A percentile compares a stretch with the other conserved stretches of the same genome.
phyloP scores from a whole-genome alignment of 2,113 vertebrate species.

The Rattus norvegicus region DNA sequence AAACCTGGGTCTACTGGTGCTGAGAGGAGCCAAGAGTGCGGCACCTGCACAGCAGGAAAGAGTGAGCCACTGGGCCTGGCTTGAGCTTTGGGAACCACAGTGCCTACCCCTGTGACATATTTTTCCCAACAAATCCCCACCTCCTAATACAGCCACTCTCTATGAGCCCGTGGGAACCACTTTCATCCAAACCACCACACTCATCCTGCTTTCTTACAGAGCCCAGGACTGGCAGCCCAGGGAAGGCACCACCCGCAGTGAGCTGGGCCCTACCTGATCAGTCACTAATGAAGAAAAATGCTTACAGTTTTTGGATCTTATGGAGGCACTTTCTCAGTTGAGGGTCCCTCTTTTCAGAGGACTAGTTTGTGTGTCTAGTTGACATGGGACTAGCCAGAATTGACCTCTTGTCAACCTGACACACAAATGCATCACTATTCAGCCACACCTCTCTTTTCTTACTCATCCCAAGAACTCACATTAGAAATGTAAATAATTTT shows the following conservation, averaged over 20 bases:
- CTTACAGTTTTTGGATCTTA: not conserved
- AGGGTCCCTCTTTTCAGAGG: not conserved
- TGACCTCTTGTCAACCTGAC: not conserved
- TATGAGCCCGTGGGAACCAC: no score
- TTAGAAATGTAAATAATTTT: not conserved
- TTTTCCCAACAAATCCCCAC: not conserved
- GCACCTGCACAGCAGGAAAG: not conserved
- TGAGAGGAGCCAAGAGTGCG: not conserved
- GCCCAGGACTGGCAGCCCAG: not conserved
- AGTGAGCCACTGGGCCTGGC: not conserved
- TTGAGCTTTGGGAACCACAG: no score
- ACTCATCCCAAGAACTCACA: not conserved
- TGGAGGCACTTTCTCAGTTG: not conserved
- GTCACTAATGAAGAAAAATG: not conserved
- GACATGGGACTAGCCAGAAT: not conserved
- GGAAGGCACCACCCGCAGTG: not conserved
- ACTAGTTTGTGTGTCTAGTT: not conserved
- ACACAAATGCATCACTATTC: not conserved
- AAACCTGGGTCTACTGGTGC: no score
- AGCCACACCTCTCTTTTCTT: not conserved
- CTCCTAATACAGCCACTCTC: not conserved
- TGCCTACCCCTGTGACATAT: no score
- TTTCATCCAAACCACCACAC: not conserved
- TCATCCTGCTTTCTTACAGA: not conserved
- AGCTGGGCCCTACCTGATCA: not conserved